Conservation (phyloP, 2,888 invertebrate genomes). For the Coenonympha glycerion region DNA sequence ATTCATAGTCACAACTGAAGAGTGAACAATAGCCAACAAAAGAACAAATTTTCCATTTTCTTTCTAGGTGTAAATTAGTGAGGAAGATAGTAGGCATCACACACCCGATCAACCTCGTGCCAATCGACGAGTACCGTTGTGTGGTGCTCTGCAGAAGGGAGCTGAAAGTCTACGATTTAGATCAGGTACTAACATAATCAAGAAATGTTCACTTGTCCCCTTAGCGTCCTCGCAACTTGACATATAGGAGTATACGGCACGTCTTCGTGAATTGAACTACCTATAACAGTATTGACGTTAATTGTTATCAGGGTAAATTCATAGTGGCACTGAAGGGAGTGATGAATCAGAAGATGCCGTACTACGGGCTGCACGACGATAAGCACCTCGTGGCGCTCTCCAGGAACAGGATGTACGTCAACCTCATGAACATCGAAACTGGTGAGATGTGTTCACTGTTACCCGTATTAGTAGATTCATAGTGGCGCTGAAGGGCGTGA, state of each 20-base stretch:
- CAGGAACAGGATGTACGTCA: conserved; percentile 91
- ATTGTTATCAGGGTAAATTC: conserved; percentile 67
- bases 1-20: too few species aligned
- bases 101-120: conserved; percentile 85
- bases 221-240: too few species aligned
- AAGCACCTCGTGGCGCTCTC: conserved; percentile 88
- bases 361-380: conserved; percentile 87
- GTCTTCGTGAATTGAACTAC: too few species aligned
- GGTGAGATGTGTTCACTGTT: conserved; percentile 55
- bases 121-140: conserved; percentile 84
- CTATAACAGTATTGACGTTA: too few species aligned
- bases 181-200: conserved; percentile 75
- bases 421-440: conserved; percentile 87
- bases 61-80: conserved; percentile 76
- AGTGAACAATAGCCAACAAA: too few species aligned
- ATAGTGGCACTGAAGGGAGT: conserved; percentile 86
- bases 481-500: conserved; percentile 87
- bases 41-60: too few species aligned
- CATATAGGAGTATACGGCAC: too few species aligned
- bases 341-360: conserved; percentile 96
- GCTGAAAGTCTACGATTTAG: conserved; percentile 85
- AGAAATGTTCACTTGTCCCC: neutral
- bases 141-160: conserved; percentile 89
- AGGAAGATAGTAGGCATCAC: conserved; percentile 83
- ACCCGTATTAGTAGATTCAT: conserved; percentile 66